Percentiles rank a stretch among this genome's conserved stretches.
Evolutionary conservation across 2,113 vertebrate species (phyloP).

Genomic region (Carassius gibelio): DNA sequence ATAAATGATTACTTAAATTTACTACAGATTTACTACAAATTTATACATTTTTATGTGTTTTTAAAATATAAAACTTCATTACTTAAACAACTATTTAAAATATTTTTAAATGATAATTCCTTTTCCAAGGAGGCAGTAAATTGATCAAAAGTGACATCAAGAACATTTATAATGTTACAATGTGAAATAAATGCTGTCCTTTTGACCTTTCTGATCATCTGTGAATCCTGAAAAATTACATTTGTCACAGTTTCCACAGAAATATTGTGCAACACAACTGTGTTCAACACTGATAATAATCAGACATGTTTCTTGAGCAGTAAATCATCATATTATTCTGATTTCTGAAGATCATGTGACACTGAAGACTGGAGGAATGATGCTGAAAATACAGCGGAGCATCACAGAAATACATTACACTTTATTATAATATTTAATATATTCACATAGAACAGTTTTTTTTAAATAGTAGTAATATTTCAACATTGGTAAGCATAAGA

Average conservation of each 20-base stretch:
- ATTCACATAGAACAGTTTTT: not conserved
- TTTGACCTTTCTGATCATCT: not conserved
- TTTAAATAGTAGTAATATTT: not conserved
- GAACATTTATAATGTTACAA: not conserved
- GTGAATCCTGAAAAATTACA: not conserved
- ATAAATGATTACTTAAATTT: too few relatives aligned
- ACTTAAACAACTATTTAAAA: too few relatives aligned
- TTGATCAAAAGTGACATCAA: not conserved
- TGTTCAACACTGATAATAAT: not conserved
- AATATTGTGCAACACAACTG: not conserved
- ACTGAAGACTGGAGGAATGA: not conserved
- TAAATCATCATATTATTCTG: not conserved
- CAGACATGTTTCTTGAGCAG: not conserved
- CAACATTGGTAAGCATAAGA: not conserved
- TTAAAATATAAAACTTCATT: too few relatives aligned
- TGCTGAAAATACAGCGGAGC: not conserved
- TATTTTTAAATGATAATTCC: too few relatives aligned
- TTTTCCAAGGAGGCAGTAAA: not conserved
- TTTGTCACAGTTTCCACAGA: not conserved
- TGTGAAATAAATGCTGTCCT: not conserved
- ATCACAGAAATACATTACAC: not conserved
- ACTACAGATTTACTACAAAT: too few relatives aligned
- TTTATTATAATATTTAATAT: not conserved
- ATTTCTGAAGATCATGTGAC: constrained; percentile 1
- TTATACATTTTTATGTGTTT: too few relatives aligned